Evolutionary conservation across 2,888 invertebrate genomes (phyloP).

Genomic region (Hofmannophila pseudospretella): DNA sequence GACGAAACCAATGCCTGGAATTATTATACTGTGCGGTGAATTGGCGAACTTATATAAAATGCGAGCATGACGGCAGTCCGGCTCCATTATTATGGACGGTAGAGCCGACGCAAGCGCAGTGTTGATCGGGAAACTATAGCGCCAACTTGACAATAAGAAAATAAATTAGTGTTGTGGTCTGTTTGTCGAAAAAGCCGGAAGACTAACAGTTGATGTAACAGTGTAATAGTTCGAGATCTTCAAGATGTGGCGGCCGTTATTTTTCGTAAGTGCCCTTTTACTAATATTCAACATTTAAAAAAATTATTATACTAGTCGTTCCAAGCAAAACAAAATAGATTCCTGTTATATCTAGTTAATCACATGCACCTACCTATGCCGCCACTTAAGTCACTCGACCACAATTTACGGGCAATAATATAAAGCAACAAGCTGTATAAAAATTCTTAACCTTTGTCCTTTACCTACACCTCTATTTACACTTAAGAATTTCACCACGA

Average conservation of each 20-base stretch:
- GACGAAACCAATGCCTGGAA: slow-evolving; percentile 40
- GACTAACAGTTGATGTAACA: slow-evolving; percentile 13
- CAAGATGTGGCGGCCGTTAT: slow-evolving; percentile 41
- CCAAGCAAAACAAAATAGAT: too few species aligned
- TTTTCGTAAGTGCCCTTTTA: slow-evolving; percentile 27
- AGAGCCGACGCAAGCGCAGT: slow-evolving; percentile 47
- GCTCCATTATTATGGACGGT: slow-evolving; percentile 50
- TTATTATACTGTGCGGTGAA: slow-evolving; percentile 48
- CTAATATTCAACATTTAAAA: too few species aligned
- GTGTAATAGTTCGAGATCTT: slow-evolving; percentile 20
- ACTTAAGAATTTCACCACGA: too few species aligned
- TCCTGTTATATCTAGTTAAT: too few species aligned
- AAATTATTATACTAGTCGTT: too few species aligned
- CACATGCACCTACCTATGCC: too few species aligned
- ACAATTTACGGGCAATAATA: too few species aligned
- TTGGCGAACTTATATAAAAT: slow-evolving; percentile 65
- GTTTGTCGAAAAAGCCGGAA: slow-evolving; percentile 11
- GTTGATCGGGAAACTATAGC: slow-evolving; percentile 32
- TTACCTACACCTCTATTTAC: too few species aligned
- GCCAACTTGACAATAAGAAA: slow-evolving; percentile 19
- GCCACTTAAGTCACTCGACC: too few species aligned
- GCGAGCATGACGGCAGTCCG: slow-evolving; percentile 45
- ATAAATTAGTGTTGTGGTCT: slow-evolving; percentile 25
- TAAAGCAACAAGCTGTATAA: too few species aligned
- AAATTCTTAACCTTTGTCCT: too few species aligned